phyloP scores from a whole-genome alignment of 2,888 invertebrate genomes.

The Eilema sororculum region DNA sequence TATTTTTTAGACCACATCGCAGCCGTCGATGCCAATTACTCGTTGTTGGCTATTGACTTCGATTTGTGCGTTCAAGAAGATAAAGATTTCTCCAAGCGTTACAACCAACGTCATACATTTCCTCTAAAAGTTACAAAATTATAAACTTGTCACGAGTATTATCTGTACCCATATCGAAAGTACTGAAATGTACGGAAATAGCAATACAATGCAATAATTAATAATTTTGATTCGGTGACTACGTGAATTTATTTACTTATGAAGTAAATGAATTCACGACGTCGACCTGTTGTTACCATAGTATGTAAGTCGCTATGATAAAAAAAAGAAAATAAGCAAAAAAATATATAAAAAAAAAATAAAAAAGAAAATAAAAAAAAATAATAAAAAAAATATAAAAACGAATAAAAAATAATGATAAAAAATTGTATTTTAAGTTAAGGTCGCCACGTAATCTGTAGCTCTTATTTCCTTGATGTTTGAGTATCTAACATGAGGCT shows the following conservation, averaged over 20 bases:
- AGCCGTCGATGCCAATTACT: neutral
- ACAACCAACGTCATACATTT: too few relatives aligned
- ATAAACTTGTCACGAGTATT: neutral
- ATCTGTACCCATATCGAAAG: neutral
- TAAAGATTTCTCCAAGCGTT: neutral
- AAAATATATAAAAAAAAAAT: neutral
- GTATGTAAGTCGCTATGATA: neutral
- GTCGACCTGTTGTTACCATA: neutral
- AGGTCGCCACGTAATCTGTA: neutral
- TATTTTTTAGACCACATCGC: neutral
- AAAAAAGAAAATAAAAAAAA: neutral
- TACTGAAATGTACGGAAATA: neutral
- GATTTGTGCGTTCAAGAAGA: neutral
- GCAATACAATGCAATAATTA: neutral
- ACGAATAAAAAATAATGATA: too few relatives aligned
- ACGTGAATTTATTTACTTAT: neutral
- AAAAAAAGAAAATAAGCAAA: neutral
- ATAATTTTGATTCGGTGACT: neutral
- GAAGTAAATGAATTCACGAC: neutral
- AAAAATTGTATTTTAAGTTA: neutral
- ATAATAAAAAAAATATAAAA: neutral
- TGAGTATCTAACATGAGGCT: neutral
- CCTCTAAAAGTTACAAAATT: too few relatives aligned
- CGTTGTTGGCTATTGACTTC: neutral
- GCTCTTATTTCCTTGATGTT: too few relatives aligned